A percentile compares a stretch with the other conserved stretches of the same genome.
Evolutionary conservation across 2,113 vertebrate genomes (phyloP).

Genomic region (Alaudala cheleensis): DNA sequence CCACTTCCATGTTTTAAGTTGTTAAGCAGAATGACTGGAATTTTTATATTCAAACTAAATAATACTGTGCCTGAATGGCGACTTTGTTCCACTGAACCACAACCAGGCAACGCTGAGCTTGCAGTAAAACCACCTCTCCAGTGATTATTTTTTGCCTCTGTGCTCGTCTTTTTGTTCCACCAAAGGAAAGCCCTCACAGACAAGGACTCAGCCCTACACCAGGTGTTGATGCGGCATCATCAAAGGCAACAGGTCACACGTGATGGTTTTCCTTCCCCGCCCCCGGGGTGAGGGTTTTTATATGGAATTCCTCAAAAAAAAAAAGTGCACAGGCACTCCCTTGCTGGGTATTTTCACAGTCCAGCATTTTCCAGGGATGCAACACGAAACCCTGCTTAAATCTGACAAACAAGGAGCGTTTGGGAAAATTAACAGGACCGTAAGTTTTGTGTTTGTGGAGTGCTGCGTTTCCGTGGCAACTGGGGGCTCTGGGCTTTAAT

Average conservation of each 20-base stretch:
- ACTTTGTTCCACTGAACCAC: neutral
- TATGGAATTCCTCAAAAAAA: neutral
- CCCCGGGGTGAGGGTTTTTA: neutral
- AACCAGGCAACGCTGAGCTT: neutral
- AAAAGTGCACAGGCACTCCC: accelerated
- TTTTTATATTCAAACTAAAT: neutral
- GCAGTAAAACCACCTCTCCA: neutral
- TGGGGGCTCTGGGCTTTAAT: conserved; percentile 12
- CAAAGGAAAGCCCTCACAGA: neutral
- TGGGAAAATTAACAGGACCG: neutral
- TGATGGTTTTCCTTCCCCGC: neutral
- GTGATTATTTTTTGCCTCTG: neutral
- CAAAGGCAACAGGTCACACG: neutral
- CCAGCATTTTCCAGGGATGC: neutral
- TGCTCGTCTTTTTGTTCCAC: neutral
- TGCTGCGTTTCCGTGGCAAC: conserved; percentile 52
- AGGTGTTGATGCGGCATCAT: neutral
- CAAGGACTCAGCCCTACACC: neutral
- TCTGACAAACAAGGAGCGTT: neutral
- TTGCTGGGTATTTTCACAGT: neutral
- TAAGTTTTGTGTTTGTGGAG: conserved; percentile 29
- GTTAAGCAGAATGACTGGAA: neutral
- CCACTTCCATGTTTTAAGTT: neutral
- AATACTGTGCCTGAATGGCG: neutral
- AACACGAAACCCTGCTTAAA: neutral